phyloP scores from a whole-genome alignment of 2,113 vertebrate species.

The Vulpes ferrilata region DNA sequence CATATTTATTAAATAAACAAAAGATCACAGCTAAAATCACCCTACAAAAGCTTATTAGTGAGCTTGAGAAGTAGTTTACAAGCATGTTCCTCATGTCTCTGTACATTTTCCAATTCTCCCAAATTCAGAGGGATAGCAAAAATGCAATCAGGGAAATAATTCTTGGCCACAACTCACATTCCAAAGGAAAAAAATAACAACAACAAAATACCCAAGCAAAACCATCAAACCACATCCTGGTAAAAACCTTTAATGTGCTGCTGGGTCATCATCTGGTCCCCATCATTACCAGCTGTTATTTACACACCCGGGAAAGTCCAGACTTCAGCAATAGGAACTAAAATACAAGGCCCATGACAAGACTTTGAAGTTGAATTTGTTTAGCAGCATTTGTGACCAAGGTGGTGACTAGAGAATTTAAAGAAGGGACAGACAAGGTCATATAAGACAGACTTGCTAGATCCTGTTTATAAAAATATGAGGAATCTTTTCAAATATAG shows the following conservation, averaged over 20 bases:
- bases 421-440: slow-evolving; percentile 20
- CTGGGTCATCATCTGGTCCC: slow-evolving; percentile 80
- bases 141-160: slow-evolving; percentile 73
- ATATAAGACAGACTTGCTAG: not conserved
- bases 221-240: slow-evolving; percentile 84
- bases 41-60: not conserved
- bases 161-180: slow-evolving; percentile 77
- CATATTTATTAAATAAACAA: slow-evolving; percentile 27
- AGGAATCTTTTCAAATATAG: slow-evolving; percentile 35
- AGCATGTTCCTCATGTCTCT: slow-evolving; percentile 36
- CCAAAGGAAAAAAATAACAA: slow-evolving; percentile 82
- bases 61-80: slow-evolving; percentile 44
- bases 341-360: slow-evolving; percentile 71
- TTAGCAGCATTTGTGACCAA: slow-evolving; percentile 75
- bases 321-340: slow-evolving; percentile 71
- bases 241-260: slow-evolving; percentile 77
- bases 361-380: slow-evolving; percentile 78
- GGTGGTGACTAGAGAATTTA: slow-evolving; percentile 66
- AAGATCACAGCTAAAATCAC: slow-evolving; percentile 45
- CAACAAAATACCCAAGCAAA: slow-evolving; percentile 80
- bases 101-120: slow-evolving; percentile 59
- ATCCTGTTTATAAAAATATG: slow-evolving; percentile 15
- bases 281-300: slow-evolving; percentile 82
- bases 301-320: slow-evolving; percentile 71
- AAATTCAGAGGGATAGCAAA: slow-evolving; percentile 61